Evolutionary conservation across 2,888 invertebrate species (phyloP).

Genomic region (Tholera decimalis): DNA sequence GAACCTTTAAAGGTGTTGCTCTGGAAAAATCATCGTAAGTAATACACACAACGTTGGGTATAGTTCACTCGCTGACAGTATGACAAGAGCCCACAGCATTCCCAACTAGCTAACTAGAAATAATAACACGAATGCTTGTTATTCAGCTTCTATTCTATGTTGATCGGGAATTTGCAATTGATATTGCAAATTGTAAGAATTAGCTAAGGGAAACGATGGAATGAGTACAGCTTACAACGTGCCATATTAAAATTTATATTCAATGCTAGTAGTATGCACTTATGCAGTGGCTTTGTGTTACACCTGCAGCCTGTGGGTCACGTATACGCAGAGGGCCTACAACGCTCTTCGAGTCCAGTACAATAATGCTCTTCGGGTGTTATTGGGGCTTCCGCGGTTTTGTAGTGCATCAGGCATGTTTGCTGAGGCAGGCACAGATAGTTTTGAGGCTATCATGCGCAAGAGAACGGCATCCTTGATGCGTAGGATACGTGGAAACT

Average conservation of each 20-base stretch:
- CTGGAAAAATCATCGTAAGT: slow-evolving; percentile 11
- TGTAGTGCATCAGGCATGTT: too few relatives aligned
- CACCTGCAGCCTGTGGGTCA: too few relatives aligned
- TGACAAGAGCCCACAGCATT: slow-evolving; percentile 39
- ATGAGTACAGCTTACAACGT: slow-evolving; percentile 26
- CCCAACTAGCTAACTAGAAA: slow-evolving; percentile 50
- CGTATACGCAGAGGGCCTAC: too few relatives aligned
- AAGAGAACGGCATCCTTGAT: too few relatives aligned
- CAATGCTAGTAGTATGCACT: slow-evolving; percentile 7
- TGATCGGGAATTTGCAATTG: slow-evolving; percentile 49
- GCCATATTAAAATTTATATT: slow-evolving; percentile 35
- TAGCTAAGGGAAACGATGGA: slow-evolving; percentile 43
- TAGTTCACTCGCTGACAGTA: slow-evolving; percentile 33
- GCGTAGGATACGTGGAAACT: too few relatives aligned
- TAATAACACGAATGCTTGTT: slow-evolving; percentile 38
- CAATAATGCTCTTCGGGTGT: too few relatives aligned
- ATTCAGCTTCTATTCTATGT: slow-evolving; percentile 48
- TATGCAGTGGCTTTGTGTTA: too few relatives aligned
- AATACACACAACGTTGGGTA: background rate
- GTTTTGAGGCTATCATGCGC: too few relatives aligned
- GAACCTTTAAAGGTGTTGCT: slow-evolving; percentile 2
- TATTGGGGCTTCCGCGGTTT: too few relatives aligned
- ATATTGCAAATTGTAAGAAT: slow-evolving; percentile 46
- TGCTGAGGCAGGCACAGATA: too few relatives aligned
- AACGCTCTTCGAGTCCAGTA: too few relatives aligned